A percentile compares a stretch with the other conserved stretches of the same genome.
Evolutionary conservation across 2,797 vertebrate species (phyloP).

Genomic region (Onychomys arenicola): DNA sequence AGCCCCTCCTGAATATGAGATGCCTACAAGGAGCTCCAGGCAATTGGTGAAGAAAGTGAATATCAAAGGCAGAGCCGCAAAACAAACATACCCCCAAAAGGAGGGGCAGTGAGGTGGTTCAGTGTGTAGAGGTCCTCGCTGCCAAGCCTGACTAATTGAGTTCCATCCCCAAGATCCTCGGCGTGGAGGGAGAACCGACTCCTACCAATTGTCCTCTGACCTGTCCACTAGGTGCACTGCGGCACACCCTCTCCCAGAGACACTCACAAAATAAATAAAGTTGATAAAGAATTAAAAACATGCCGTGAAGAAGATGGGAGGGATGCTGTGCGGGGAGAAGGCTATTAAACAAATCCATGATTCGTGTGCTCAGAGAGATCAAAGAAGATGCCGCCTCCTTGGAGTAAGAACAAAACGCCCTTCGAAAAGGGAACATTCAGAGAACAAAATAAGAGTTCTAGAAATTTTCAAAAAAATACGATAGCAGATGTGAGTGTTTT

Average conservation of each 20-base stretch:
- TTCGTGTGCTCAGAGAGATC: neutral
- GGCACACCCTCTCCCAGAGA: neutral
- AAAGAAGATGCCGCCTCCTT: neutral
- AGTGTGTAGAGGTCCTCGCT: neutral
- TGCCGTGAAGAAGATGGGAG: neutral
- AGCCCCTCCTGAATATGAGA: neutral
- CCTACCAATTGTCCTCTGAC: neutral
- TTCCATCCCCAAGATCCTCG: neutral
- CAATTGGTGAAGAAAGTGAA: neutral
- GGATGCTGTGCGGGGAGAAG: neutral
- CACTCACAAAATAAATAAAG: neutral
- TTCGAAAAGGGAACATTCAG: conserved; percentile 32
- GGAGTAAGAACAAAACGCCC: neutral
- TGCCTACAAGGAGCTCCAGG: too few species aligned
- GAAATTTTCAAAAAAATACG: neutral
- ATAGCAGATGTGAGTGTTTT: neutral
- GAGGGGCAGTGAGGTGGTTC: neutral
- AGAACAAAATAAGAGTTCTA: conserved; percentile 51
- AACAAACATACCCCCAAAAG: neutral
- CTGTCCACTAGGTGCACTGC: neutral
- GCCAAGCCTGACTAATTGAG: neutral
- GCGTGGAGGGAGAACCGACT: neutral
- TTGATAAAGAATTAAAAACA: neutral
- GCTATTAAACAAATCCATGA: neutral
- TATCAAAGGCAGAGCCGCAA: neutral